Evolutionary conservation across 1,140 invertebrate species (phyloP), one percentile per base, ranked within the genome.

Genomic region (Andricus grossulariae): DNA sequence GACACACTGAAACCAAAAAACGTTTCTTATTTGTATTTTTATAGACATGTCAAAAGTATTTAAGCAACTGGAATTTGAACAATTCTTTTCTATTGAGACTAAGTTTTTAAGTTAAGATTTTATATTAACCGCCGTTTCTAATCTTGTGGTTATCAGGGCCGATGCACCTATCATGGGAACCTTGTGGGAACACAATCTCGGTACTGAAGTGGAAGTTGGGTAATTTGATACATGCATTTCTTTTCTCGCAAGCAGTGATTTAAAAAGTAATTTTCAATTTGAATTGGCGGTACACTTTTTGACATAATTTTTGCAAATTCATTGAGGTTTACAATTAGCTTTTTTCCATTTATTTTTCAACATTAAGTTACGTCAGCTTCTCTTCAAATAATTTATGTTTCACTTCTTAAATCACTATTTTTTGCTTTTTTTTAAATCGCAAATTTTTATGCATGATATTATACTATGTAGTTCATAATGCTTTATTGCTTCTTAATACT

Each of bases 121-220:
- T 76, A 19, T 71, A 73, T 50, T 78, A 77, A 72, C 19, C 50
- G 71, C 76, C 80, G 66, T 81, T 72, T 82, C 19, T 82, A 78
- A 79, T 85, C 79, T 89, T 85, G 74, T 90, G 85, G 82, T 93
- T 93, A 79, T 91, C 90, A 98, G 97, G 98, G 97, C 97, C 85
- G 98, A 99, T 94, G 98, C 98, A 87, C 97, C 98, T 82, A 95
- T 99, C 84, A 95, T 98, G 95, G 97, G 95, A 85, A 97, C 98
- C 93, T 91, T 97, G 81, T 98, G 97, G 97, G 98, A 99, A 93
- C 95, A 94, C 92, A 93, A 95, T 88, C 93, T 98, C 87, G 94
- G 94, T 91, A 94, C 94, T 85, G 97, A 98, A 90, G 88, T 94
- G 84, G 92, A 93, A 79, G 89, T 94, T 87, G 96, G 96, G 96